phyloP scores from a whole-genome alignment of 2,888 invertebrate genomes.

The Drosophila macrospina region DNA sequence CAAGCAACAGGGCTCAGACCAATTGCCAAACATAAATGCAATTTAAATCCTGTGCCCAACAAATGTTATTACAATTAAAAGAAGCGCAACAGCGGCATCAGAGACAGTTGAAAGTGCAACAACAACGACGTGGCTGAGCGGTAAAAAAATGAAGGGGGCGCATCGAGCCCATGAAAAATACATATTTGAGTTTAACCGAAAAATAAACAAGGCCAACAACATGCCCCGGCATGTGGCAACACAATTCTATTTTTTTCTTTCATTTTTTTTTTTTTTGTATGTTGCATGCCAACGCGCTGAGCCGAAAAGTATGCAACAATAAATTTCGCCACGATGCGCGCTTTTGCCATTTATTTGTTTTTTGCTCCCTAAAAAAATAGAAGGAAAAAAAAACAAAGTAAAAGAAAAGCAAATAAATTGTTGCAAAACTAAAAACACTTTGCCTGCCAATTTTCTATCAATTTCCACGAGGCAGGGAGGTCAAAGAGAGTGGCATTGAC shows the following conservation, averaged over 20 bases:
- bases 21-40: slow-evolving; percentile 77
- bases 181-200: slow-evolving; percentile 77
- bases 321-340: slow-evolving; percentile 62
- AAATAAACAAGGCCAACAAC: slow-evolving; percentile 68
- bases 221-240: slow-evolving; percentile 54
- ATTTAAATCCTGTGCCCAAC: slow-evolving; percentile 66
- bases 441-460: slow-evolving; percentile 78
- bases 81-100: slow-evolving; percentile 19
- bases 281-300: slow-evolving; percentile 65
- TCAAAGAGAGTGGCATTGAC: not conserved
- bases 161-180: slow-evolving; percentile 72
- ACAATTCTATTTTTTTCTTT: slow-evolving; percentile 25
- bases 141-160: slow-evolving; percentile 8
- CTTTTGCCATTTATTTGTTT: slow-evolving; percentile 44
- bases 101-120: slow-evolving; percentile 5
- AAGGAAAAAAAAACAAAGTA: slow-evolving; percentile 1
- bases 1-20: slow-evolving; percentile 46
- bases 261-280: not conserved
- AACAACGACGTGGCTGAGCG: not conserved
- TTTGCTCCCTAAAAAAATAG: slow-evolving; percentile 3
- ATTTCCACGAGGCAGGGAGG: slow-evolving; percentile 38
- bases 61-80: slow-evolving; percentile 80
- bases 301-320: slow-evolving; percentile 81
- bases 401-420: slow-evolving; percentile 55
- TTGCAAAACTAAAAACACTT: slow-evolving; percentile 68